phyloP scores from a whole-genome alignment of 2,797 vertebrate species.

The Urophycis tenuis region DNA sequence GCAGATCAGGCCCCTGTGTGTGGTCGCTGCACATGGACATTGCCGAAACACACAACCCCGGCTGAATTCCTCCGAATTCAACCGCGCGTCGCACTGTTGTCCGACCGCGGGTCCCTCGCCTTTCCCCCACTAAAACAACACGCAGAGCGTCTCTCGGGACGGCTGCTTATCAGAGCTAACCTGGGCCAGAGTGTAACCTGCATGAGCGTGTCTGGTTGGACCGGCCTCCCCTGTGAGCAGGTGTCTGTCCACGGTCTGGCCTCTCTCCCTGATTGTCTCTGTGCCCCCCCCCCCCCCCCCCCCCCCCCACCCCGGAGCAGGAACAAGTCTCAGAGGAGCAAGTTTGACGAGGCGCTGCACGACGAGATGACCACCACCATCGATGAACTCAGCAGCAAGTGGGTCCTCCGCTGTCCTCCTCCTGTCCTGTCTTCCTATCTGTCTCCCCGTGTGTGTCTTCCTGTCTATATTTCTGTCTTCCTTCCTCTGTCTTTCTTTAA shows the following conservation, averaged over 20 bases:
- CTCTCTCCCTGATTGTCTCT: conserved; percentile 32
- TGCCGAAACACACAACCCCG: not conserved
- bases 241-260: conserved; percentile 33
- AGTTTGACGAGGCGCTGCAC: conserved; percentile 87
- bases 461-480: not conserved
- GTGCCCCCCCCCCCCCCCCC: too few relatives aligned
- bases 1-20: not conserved
- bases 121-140: conserved; percentile 52
- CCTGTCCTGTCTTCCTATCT: not conserved
- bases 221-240: not conserved
- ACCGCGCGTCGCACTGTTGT: not conserved
- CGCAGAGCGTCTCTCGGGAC: conserved; percentile 48
- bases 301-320: too few relatives aligned
- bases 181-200: conserved; percentile 54
- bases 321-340: conserved; percentile 86
- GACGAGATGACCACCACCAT: conserved; percentile 94
- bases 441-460: not conserved
- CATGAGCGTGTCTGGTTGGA: conserved; percentile 50
- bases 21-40: not conserved
- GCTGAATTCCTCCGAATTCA: not conserved
- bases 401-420: conserved; percentile 34
- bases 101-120: conserved; percentile 6
- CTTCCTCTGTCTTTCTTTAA: not conserved
- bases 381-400: conserved; percentile 90
- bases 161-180: conserved; percentile 37